Percentiles rank a stretch among this genome's conserved stretches.
Conservation (phyloP, 2,888 invertebrate genomes). For the Heliconius ismenius region DNA sequence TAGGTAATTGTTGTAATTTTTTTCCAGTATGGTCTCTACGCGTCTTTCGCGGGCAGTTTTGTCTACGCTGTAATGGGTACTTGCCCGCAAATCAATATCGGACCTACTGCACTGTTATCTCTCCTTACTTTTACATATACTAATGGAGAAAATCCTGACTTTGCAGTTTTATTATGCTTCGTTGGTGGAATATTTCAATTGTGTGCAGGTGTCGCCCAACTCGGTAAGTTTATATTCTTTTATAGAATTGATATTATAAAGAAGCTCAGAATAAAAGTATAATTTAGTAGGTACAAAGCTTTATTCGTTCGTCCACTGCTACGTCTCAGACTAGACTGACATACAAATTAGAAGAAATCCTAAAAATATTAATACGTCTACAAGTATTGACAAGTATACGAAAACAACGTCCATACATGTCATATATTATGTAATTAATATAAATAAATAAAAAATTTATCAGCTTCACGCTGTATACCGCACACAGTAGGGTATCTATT, state of each 20-base stretch:
- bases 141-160: constrained; percentile 80
- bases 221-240: constrained; percentile 76
- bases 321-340: too few relatives aligned
- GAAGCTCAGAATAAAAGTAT: too few relatives aligned
- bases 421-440: too few relatives aligned
- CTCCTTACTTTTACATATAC: constrained; percentile 86
- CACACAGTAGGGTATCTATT: too few relatives aligned
- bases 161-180: constrained; percentile 85
- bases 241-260: background rate
- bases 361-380: too few relatives aligned
- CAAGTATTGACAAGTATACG: too few relatives aligned
- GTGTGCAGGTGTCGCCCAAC: constrained; percentile 83
- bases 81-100: constrained; percentile 83
- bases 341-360: too few relatives aligned
- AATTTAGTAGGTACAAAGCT: background rate
- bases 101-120: constrained; percentile 89
- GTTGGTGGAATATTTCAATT: constrained; percentile 85
- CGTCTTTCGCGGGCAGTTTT: constrained; percentile 89
- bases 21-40: constrained; percentile 91
- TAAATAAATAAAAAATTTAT: too few relatives aligned
- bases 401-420: too few relatives aligned
- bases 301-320: background rate
- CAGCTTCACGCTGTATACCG: too few relatives aligned
- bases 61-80: constrained; percentile 90
- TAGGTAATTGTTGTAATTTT: too few relatives aligned